A percentile compares a stretch with the other conserved stretches of the same genome.
Conservation (phyloP, 1,140 invertebrate species). For the Lordiphosa mommai region DNA sequence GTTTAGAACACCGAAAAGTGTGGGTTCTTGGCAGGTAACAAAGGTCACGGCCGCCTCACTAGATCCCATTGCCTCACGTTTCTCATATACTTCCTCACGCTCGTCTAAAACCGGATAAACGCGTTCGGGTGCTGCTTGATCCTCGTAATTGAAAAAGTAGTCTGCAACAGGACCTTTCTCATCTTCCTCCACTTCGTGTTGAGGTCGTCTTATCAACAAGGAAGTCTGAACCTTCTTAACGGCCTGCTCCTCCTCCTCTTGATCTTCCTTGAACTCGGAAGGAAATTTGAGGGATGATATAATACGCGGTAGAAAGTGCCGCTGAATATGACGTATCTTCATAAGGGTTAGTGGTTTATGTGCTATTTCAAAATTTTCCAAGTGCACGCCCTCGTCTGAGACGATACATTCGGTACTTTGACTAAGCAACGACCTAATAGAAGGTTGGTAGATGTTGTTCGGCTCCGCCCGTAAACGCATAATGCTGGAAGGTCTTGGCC, state of each 20-base stretch:
- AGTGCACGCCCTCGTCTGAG: rapidly evolving
- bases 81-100: neutral
- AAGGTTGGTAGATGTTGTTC: conserved; percentile 20
- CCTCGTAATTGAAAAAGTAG: conserved; percentile 31
- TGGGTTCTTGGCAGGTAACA: neutral
- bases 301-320: conserved; percentile 41
- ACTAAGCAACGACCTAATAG: neutral
- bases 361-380: conserved; percentile 24
- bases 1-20: conserved; percentile 10
- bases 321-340: conserved; percentile 10
- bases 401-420: neutral
- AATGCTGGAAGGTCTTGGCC: neutral
- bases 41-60: neutral
- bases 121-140: conserved; percentile 54
- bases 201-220: conserved; percentile 6
- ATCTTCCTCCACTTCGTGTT: rapidly evolving
- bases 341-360: neutral
- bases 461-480: neutral
- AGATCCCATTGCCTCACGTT: neutral
- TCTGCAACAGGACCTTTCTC: neutral
- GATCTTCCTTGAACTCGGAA: conserved; percentile 35
- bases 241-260: neutral
- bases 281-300: conserved; percentile 70
- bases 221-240: neutral
- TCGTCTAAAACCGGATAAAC: conserved; percentile 37